Base-by-base conservation (phyloP, 1,140 invertebrate genomes). In the Pygmarrhopalites habei region DNA sequence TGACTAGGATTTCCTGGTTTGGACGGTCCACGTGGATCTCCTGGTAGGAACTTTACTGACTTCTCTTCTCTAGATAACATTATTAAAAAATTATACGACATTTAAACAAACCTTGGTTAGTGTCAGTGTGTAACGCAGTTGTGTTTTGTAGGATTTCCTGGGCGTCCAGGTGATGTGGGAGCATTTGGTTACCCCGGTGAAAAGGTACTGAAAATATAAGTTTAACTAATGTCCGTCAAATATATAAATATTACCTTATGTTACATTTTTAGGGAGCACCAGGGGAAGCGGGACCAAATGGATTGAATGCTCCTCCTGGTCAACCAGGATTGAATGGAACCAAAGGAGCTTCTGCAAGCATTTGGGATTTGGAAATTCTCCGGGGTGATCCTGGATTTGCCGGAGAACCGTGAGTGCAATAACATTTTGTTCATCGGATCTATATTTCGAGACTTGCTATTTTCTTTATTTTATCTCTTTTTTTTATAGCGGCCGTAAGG, bases 401-500 rank as follows among this genome's bases (percentile, higher is more conserved):
- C 43, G 67, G 67, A 17, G 0, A 19, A 25, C 44, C 39, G 64
- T 66, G 23, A 28, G 51, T 65, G 5, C 25, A 41, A 19, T 60
- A 7, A 44, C 14, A 30, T 39, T 21, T 28, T 55, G 47, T 46
- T 56, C 25, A 15, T 44, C 2, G 5, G 35, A 28, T 43, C 3
- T 64, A 59, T 25, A 21, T 56, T 56, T 41, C 14, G 14, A 26
- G 25, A 58, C 56, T 2, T 26, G n/a, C 5, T 60, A 7, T 2
- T 43, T 58, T 41, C 46, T 49, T 15, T 49, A 12, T 23, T 15
- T 49, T 25, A 30, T n/a, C n/a, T n/a, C n/a, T n/a, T n/a, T 10
- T 60, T 47, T 0, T 29, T 60, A 25, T 23, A 67, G 66, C 15
- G 61, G 73, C 35, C 43, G 53, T 79, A 63, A 72, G 43, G 58